Base-by-base conservation (phyloP, 2,888 invertebrate genomes). In the Dromius quadrimaculatus region DNA sequence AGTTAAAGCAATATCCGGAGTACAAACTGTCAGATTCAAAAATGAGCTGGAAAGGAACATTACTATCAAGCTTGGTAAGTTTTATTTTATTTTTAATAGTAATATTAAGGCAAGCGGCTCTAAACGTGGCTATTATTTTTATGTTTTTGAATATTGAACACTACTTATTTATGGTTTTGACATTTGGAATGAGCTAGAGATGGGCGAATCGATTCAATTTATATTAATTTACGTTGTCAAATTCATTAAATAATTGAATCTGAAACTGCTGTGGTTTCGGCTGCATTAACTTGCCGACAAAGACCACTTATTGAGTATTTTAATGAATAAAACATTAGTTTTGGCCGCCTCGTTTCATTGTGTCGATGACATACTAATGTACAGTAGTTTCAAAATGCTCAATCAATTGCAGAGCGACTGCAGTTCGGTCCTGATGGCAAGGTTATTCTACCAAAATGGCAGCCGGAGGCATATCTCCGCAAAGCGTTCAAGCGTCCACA, bases 11-110 rank as follows among this genome's bases (percentile, higher is more conserved):
- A 95, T 99, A 76, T 98, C 98, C 54, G 98, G 98, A 73, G 98
- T 99, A 71, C 95, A 98, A 84, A 98, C 98, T 86, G 97, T 98
- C 78, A 89, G 98, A 81, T 99, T 99, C 83, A 99, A 99, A 85
- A 99, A 99, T 87, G 99, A 99, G 84, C 85, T 99, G 77, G 98
- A 98, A 83, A 89, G 99, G 79, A 99, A 99, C 83, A 99, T 99
- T 83, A 99, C 99, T 63, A 99, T 99, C 82, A 99, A 99, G 87
- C 87, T 99, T 81, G 99, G 98, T 94, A 85, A 87, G 90, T 86
- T n/a, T 6, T 9, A 4, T 19, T 23, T 17, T 6, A 9, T 36
- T 15, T 57, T 36, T 6, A n/a, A 19, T 2, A 13, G 3, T 59
- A 19, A 36, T 34, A 5, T 6, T 57, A 32, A 57, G 28, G 28